Conservation (phyloP, 2,113 vertebrate genomes). For the Agapornis roseicollis region DNA sequence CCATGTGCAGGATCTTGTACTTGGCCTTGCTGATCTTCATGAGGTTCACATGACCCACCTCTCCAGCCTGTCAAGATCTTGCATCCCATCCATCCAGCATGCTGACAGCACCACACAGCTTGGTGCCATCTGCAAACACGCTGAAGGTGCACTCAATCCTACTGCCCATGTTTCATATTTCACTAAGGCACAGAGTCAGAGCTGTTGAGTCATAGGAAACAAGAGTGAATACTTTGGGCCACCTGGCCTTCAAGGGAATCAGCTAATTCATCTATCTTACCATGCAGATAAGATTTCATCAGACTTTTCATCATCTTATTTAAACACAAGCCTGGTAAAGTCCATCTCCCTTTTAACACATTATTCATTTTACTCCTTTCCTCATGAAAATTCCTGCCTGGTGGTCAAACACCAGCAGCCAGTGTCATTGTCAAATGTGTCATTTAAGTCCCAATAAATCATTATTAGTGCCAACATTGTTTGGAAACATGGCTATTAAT, state of each 20-base stretch:
- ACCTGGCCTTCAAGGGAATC: not conserved
- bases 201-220: not conserved
- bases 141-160: not conserved
- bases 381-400: constrained; percentile 36
- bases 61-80: not conserved
- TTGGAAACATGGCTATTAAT: constrained; percentile 35
- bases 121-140: not conserved
- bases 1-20: not conserved
- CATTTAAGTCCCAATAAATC: constrained; percentile 39
- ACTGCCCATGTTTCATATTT: not conserved
- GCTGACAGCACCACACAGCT: not conserved
- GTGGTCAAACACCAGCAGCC: constrained; percentile 20
- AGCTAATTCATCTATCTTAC: not conserved
- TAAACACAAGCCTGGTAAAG: constrained; percentile 11
- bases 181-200: not conserved
- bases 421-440: constrained; percentile 21
- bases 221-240: not conserved
- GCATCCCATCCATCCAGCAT: not conserved
- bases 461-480: constrained; percentile 2
- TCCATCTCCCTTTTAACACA: not conserved
- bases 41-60: not conserved
- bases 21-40: not conserved
- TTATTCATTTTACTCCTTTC: constrained; percentile 12
- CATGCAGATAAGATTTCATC: constrained; percentile 7
- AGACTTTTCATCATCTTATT: constrained; percentile 26